phyloP scores from a whole-genome alignment of 2,797 vertebrate genomes.

The Cirrhinus mrigala region DNA sequence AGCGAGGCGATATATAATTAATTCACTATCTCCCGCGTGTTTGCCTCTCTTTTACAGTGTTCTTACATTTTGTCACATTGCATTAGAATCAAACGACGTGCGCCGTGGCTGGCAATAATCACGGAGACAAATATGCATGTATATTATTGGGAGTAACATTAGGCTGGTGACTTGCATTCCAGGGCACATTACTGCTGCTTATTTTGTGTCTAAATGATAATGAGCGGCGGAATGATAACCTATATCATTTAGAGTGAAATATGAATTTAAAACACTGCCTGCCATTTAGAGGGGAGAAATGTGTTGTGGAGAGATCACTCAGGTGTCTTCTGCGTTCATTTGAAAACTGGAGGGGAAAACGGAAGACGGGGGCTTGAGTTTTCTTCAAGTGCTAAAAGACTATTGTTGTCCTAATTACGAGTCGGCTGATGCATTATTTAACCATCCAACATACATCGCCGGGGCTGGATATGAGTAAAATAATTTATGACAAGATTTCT shows the following conservation, averaged over 20 bases:
- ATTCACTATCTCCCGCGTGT: constrained; percentile 72
- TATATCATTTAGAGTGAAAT: constrained; percentile 80
- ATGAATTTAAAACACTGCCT: constrained; percentile 76
- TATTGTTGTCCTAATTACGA: constrained; percentile 87
- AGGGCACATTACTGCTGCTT: constrained; percentile 82
- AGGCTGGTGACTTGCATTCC: constrained; percentile 73
- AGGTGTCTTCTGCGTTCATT: constrained; percentile 77
- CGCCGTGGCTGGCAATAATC: constrained; percentile 62
- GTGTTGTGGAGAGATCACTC: constrained; percentile 75
- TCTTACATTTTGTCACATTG: constrained; percentile 85
- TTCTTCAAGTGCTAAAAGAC: constrained; percentile 74
- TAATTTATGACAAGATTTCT: constrained; percentile 84
- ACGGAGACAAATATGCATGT: constrained; percentile 74
- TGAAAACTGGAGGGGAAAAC: constrained; percentile 68
- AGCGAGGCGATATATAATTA: constrained; percentile 77
- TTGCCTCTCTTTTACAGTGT: constrained; percentile 74
- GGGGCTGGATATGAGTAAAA: constrained; percentile 82
- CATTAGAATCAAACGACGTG: constrained; percentile 76
- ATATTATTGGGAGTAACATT: constrained; percentile 79
- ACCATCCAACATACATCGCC: constrained; percentile 80
- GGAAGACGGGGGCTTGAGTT: constrained; percentile 61
- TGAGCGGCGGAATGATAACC: constrained; percentile 82
- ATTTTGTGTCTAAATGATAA: constrained; percentile 87
- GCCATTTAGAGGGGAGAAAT: constrained; percentile 73
- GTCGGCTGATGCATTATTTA: constrained; percentile 83